A percentile compares a stretch with the other conserved stretches of the same genome.
Evolutionary conservation across 2,113 vertebrate species (phyloP).

Genomic region (Corythoichthys haematopterus): DNA sequence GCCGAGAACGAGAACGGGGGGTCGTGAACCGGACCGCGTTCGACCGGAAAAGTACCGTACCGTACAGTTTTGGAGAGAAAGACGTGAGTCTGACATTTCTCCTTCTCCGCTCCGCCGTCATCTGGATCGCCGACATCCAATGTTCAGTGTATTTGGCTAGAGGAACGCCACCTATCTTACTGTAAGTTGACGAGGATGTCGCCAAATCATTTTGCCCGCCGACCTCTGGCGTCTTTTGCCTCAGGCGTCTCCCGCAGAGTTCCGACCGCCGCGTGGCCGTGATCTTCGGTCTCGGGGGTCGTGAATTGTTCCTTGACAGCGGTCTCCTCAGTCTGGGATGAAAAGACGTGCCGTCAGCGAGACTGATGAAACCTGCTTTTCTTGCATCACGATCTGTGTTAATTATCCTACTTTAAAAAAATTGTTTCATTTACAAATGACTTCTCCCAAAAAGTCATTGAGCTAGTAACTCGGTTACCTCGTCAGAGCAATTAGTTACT

Average conservation of each 20-base stretch:
- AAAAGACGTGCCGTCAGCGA: neutral
- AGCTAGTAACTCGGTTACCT: too few relatives aligned
- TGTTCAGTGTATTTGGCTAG: neutral
- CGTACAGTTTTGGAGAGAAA: conserved; percentile 79
- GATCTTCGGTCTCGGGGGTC: conserved; percentile 45
- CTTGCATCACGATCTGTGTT: too few relatives aligned
- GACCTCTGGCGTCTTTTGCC: neutral
- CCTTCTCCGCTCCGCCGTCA: neutral
- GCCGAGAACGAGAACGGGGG: neutral
- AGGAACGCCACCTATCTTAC: neutral
- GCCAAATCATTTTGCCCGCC: neutral
- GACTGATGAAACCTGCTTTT: neutral
- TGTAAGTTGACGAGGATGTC: neutral
- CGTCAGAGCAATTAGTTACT: too few relatives aligned
- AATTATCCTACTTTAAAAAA: too few relatives aligned
- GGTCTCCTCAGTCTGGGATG: conserved; percentile 64
- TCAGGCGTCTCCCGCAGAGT: conserved; percentile 19
- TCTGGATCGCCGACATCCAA: neutral
- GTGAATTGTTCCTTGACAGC: conserved; percentile 47
- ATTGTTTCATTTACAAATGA: too few relatives aligned
- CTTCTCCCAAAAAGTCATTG: too few relatives aligned
- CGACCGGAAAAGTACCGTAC: neutral
- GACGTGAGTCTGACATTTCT: conserved; percentile 49
- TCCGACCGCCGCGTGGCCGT: conserved; percentile 50
- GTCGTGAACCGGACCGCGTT: too few relatives aligned